Evolutionary conservation across 1,140 invertebrate species (phyloP), one percentile per base, ranked within the genome.

Genomic region (Prorops nasuta): DNA sequence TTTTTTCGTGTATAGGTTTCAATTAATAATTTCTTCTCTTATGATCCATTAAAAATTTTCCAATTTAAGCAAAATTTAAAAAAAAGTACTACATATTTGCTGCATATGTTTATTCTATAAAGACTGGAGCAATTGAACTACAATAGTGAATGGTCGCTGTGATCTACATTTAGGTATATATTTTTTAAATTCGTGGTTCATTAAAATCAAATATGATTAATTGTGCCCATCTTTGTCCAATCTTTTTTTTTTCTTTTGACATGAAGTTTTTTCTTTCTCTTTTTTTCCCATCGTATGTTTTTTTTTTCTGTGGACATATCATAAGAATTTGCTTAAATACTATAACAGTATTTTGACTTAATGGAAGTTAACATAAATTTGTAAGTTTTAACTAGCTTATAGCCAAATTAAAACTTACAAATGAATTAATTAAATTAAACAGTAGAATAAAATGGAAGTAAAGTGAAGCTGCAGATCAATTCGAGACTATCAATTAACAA

Each of bases 221-320:
- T 74, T 74, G 72, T 75, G 71, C 72, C 72, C 71, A 60, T 72
- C 70, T 66, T 71, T 70, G 70, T 75, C 71, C 72, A 75, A 74
- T 73, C 62, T 64, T 74, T 72, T 72, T 54, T 66, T 72, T 74
- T 74, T 76, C 66, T 73, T 74, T 74, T 73, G 62, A 71, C 67
- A 69, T 70, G 66, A 68, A 63, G 71, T 72, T 71, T 76, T 71
- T 72, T 71, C 62, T 72, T 70, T 69, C 52, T 60, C 61, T 70
- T 72, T 76, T 75, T 74, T 60, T 66, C 72, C 74, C 67, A 74
- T 71, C 69, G 72, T 67, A 71, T 58, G 60, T 64, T 74, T 71
- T 75, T 76, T 74, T 76, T 76, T 74, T 77, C 73, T 77, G 73
- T 77, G 74, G 74, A 77, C 72, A 77, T 76, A 77, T 74, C 67